Conservation (phyloP, 2,797 vertebrate genomes). For the Lagorchestes hirsutus region DNA sequence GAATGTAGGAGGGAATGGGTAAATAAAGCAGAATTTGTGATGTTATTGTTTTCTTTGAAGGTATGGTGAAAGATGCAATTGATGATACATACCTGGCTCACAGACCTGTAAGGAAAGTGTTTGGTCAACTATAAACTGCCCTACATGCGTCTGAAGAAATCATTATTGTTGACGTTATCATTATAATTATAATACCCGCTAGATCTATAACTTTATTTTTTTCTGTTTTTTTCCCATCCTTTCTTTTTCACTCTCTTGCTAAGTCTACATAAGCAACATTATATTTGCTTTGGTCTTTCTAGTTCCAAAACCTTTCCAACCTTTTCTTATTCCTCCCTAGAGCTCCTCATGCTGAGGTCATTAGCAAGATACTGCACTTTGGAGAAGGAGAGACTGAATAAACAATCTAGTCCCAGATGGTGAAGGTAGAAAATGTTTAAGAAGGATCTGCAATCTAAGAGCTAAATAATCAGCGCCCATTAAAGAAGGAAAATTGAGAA, state of each 20-base stretch:
- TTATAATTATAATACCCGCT: neutral
- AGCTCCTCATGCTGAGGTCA: neutral
- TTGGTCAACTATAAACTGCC: neutral
- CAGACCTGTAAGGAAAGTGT: neutral
- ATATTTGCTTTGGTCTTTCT: conserved; percentile 12
- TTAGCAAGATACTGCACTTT: conserved; percentile 33
- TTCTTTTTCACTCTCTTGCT: neutral
- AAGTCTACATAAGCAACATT: neutral
- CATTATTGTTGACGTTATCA: neutral
- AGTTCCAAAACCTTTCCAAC: conserved; percentile 13
- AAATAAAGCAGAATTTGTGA: neutral
- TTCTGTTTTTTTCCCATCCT: neutral
- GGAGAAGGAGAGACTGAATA: neutral
- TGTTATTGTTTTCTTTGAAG: neutral
- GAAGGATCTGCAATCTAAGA: conserved; percentile 11
- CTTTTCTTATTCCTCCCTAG: conserved; percentile 39
- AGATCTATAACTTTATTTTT: conserved; percentile 12
- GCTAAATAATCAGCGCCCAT: conserved; percentile 8
- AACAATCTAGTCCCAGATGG: neutral
- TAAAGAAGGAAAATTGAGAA: conserved; percentile 9
- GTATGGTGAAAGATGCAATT: neutral
- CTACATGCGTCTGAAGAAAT: neutral
- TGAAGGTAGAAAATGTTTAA: conserved; percentile 13
- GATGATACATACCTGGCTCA: neutral
- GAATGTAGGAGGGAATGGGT: neutral